Evolutionary conservation across 2,113 vertebrate genomes (phyloP), one percentile per base, ranked within the genome.

Genomic region (Butastur rufipennis): DNA sequence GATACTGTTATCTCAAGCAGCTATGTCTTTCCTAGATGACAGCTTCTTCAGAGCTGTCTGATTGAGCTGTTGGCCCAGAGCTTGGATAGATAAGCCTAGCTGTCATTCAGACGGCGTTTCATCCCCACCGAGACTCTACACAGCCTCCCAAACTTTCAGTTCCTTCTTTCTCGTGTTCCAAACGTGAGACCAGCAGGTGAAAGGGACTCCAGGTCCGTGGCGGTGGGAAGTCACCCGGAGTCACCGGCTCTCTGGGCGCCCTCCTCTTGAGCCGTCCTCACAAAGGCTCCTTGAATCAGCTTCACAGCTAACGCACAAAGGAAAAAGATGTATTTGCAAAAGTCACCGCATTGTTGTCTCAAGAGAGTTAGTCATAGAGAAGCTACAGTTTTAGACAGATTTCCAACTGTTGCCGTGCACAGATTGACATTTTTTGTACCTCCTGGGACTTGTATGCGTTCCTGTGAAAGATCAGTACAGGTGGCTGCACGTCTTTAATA

Each of bases 381-480:
- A 16, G 31, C 10, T 80, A 32, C 20, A 26, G 3, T 84, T 92
- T 74, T 27, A 66, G 48, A 70, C 14, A 81, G 40, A 42, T 77
- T 86, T 52, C 7, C 26, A 68, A 2, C 42, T 68, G 6, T 3
- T 77, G 50, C 3, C 66, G 31, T n/a, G 32, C 48, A 56, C 23
- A 58, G 31, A 43, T 5, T 26, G 27, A 45, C 16, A 5, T 13
- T 81, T 80, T 80, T 91, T 56, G 7, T 83, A 10, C 32, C 38
- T 79, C 13, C 36, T 55, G n/a, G 13, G 11, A 78, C 20, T 74
- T 47, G 6, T 4, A 7, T 0, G 0, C 2, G 2, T 67, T 71
- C 40, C 13, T 47, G 40, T 16, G 26, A 52, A 71, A 59, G 36
- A 18, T 38, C 23, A 4, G 43, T 56, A 7, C n/a, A 40, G 13